Evolutionary conservation across 2,113 vertebrate genomes (phyloP), one percentile per base, ranked within the genome.

Genomic region (Halcyon malimbica): DNA sequence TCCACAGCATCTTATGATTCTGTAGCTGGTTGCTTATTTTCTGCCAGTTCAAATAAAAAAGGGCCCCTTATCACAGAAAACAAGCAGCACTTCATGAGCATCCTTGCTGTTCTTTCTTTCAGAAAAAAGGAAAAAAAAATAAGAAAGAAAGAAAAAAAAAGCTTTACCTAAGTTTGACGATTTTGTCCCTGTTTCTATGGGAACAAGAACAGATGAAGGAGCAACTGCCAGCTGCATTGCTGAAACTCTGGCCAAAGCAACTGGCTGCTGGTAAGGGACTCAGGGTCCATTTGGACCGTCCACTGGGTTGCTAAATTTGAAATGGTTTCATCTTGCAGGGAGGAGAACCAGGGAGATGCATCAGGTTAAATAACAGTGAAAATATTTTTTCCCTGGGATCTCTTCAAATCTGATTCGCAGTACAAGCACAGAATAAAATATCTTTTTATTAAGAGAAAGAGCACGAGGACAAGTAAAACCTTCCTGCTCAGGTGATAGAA

Each of bases 111-210:
- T 89, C 13, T 69, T 79, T 77, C 75, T 80, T 64, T 76, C 35
- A 71, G 57, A 44, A 24, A 16, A 18, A 9, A 21, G 35, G 25
- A 5, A 16, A 16, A 62, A 19, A 16, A 39, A 48, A 33, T 3
- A 28, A 21, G 17, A 3, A 5, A 15, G 6, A 17, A 15, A 16
- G 1, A 0, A 6, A 69, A 65, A 63, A 68, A 70, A 18, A 21
- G 6, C 79, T 92, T 83, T 90, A 87, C 63, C 54, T 69, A 64
- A 80, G 51, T 91, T 95, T 84, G 62, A 78, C 33, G 91, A 20
- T 75, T 91, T 94, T 17, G 1, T 83, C 37, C 25, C 57, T 44
- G 94, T 96, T 95, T 94, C 90, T 89, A 88, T 93, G 90, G 95
- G 54, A 96, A 94, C 84, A 91, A 62, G 67, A 87, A 25, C 6